Percentiles rank a stretch among this genome's conserved stretches.
Evolutionary conservation across 2,888 invertebrate species (phyloP).

Genomic region (Seladonia tumulorum): DNA sequence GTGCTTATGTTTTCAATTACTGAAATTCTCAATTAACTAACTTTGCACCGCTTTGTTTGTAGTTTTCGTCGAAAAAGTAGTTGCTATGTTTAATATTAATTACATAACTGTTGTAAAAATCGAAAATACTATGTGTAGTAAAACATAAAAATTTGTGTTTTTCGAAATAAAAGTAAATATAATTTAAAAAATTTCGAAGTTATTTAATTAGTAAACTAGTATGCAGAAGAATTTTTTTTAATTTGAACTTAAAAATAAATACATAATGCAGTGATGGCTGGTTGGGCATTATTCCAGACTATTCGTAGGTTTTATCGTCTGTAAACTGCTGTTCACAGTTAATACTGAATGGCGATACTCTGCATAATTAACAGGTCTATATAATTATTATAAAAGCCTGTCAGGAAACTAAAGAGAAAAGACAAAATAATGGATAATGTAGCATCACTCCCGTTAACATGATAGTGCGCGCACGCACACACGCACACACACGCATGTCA

Average conservation of each 20-base stretch:
- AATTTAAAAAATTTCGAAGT: neutral
- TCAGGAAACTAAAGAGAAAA: neutral
- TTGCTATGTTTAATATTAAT: too few relatives aligned
- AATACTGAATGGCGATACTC: neutral
- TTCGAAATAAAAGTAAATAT: neutral
- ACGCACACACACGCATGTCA: too few relatives aligned
- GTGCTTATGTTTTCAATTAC: too few relatives aligned
- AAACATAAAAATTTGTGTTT: neutral
- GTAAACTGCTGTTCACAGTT: neutral
- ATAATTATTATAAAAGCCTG: conserved; percentile 9
- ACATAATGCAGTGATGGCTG: neutral
- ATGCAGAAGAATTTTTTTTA: neutral
- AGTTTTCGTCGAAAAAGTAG: too few relatives aligned
- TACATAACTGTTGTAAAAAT: neutral
- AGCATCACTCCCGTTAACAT: neutral
- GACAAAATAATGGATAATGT: conserved; percentile 4
- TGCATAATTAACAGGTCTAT: neutral
- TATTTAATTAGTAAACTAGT: neutral
- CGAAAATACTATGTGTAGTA: neutral
- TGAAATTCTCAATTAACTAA: too few relatives aligned
- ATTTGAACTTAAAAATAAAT: neutral
- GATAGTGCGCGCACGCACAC: neutral
- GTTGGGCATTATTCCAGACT: neutral
- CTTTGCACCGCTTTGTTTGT: too few relatives aligned
- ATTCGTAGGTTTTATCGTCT: neutral